Evolutionary conservation across 64 coral and sea anemone species (phyloP).

Genomic region (Pocillopora damicornis): DNA sequence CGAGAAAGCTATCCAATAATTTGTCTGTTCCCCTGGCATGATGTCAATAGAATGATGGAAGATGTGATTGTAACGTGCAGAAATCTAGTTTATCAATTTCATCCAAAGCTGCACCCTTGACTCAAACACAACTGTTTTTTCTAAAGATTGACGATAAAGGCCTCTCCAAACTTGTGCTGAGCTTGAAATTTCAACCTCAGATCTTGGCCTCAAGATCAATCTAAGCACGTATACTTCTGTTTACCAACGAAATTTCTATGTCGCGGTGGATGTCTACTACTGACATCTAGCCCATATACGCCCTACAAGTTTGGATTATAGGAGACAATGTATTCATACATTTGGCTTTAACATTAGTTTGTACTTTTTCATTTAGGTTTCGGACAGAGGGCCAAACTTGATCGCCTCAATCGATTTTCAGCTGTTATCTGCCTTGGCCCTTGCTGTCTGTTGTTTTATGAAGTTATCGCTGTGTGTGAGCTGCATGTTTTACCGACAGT

Average conservation of each 20-base stretch:
- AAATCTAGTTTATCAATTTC: background rate
- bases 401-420: background rate
- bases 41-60: background rate
- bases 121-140: background rate
- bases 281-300: background rate
- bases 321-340: constrained; percentile 30
- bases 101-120: background rate
- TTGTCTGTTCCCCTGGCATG: constrained; percentile 11
- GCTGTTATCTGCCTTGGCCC: background rate
- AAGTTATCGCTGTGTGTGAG: constrained; percentile 11
- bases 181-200: no score
- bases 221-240: background rate
- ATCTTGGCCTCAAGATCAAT: no score
- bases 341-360: background rate
- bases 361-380: background rate
- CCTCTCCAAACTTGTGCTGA: no score
- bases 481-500: background rate
- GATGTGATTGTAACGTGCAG: background rate
- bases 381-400: background rate
- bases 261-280: background rate
- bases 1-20: background rate
- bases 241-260: background rate
- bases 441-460: background rate
- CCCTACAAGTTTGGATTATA: background rate
- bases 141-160: background rate